phyloP scores from a whole-genome alignment of 2,797 vertebrate species.

The Falco columbarius region DNA sequence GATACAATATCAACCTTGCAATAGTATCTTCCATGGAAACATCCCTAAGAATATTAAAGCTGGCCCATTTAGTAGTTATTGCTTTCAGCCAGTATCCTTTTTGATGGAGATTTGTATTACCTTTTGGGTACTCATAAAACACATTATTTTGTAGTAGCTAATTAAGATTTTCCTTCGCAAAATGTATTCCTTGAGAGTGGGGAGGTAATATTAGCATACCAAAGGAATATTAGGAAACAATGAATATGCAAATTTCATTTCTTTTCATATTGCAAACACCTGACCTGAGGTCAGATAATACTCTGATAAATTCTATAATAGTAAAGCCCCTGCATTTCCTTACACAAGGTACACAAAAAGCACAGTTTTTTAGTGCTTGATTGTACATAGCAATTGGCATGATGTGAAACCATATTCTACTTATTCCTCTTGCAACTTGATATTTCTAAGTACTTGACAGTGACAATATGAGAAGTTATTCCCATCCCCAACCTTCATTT shows the following conservation, averaged over 20 bases:
- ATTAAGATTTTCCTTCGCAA: neutral
- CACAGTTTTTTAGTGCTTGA: neutral
- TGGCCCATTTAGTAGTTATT: neutral
- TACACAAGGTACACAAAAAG: neutral
- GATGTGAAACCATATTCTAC: neutral
- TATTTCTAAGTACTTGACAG: neutral
- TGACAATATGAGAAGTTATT: neutral
- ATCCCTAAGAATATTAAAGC: neutral
- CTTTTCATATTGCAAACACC: neutral
- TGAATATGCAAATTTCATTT: neutral
- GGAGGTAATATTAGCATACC: neutral
- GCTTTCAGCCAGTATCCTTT: neutral
- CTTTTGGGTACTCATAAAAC: neutral
- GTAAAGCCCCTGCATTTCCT: neutral
- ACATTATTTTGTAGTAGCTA: neutral
- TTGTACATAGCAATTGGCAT: neutral
- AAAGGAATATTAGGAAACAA: neutral
- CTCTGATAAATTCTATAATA: neutral
- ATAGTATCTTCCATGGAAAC: neutral
- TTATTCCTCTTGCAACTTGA: neutral
- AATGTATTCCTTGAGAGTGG: neutral
- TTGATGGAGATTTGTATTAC: neutral
- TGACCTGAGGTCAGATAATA: neutral
- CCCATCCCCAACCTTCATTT: neutral
- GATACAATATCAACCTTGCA: neutral